Conservation (phyloP, 1,140 invertebrate species). For the Acromyrmex echinatior region DNA sequence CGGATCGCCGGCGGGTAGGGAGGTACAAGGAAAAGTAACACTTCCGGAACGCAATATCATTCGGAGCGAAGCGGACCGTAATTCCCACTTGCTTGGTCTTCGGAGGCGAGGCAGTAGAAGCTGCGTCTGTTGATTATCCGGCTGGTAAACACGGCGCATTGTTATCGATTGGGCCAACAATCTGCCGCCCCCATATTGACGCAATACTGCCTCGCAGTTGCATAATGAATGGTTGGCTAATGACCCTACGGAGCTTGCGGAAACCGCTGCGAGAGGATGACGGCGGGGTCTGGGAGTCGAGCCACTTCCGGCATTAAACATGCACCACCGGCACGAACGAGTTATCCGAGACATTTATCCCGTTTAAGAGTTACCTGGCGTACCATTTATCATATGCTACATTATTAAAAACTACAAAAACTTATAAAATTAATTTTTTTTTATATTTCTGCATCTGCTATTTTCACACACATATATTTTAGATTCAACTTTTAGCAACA, state of each 20-base stretch:
- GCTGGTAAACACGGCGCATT: constrained; percentile 81
- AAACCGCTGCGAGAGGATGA: constrained; percentile 81
- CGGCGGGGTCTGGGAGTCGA: constrained; percentile 72
- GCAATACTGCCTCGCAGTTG: constrained; percentile 83
- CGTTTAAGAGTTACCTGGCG: background rate
- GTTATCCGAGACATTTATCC: constrained; percentile 53
- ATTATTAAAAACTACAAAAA: constrained; percentile 25
- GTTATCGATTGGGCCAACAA: constrained; percentile 84
- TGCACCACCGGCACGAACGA: constrained; percentile 72
- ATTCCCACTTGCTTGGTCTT: constrained; percentile 79
- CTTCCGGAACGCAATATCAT: constrained; percentile 75
- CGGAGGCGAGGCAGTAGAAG: constrained; percentile 71
- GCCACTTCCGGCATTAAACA: constrained; percentile 84
- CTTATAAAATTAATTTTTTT: background rate
- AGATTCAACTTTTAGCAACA: background rate
- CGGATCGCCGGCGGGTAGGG: background rate
- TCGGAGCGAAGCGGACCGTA: constrained; percentile 70
- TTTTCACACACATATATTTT: too few species aligned
- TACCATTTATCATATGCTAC: constrained; percentile 1
- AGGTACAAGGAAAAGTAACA: constrained; percentile 49
- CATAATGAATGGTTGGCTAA: constrained; percentile 85
- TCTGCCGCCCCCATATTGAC: constrained; percentile 82
- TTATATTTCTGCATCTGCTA: background rate
- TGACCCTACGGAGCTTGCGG: constrained; percentile 84
- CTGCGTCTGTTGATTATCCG: constrained; percentile 82